Base-by-base conservation (phyloP, 2,113 vertebrate genomes). In the Sturnira hondurensis region DNA sequence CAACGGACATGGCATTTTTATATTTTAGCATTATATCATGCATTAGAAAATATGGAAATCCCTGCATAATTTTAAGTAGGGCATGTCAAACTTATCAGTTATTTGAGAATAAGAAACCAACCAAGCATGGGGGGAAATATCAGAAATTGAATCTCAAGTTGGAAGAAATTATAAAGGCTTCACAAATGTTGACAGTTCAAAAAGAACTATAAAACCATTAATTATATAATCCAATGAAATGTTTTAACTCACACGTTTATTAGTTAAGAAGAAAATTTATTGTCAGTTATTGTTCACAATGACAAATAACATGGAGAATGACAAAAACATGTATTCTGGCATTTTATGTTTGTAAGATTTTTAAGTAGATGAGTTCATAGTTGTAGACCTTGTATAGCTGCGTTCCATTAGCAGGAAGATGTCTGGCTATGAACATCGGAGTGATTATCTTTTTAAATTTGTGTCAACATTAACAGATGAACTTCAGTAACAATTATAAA, bases 1-100 rank as follows among this genome's bases (percentile, higher is more conserved):
- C 74, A 16, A 96, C 71, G 94, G 91, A 93, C 91, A 91, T 80
- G 85, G 73, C 88, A 97, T 91, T 97, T 97, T 96, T 96, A 85
- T 88, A 96, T 95, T 92, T 97, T 90, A 89, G 67, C 65, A 84
- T 95, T 97, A 77, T 94, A 96, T 90, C 24, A 82, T 74, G 52
- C n/a, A 52, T 96, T 94, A 78, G 93, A 91, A 97, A 97, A 92
- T 96, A 97, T 94, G 96, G 85, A 97, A 97, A 97, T 96, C 61
- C 81, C 73, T 93, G 93, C 73, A 95, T 96, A 96, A 86, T 96
- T 96, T 97, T 95, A 97, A 97, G 85, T 96, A 96, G 82, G 67
- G 61, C 91, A 97, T 94, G 95, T 91, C 96, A 97, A 94, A 95
- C 91, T 87, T 97, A 95, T 96, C 97, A 96, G 88, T 96, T 97